Conservation (phyloP, 2,797 vertebrate genomes). For the Intellagama lesueurii region DNA sequence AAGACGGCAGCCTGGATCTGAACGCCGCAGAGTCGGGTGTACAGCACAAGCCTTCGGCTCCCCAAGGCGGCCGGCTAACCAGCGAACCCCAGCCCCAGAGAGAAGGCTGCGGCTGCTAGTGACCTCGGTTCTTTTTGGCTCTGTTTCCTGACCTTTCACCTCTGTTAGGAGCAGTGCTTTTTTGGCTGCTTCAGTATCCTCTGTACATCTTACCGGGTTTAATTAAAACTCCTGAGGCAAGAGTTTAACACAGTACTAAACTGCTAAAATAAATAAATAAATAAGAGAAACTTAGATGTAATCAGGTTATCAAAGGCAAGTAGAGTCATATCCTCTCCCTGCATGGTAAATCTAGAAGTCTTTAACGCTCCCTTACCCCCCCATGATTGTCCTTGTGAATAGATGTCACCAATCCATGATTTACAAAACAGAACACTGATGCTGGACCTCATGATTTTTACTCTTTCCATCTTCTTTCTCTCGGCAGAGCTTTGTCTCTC, state of each 20-base stretch:
- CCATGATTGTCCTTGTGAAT: constrained; percentile 80
- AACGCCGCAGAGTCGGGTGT: constrained; percentile 97
- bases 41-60: constrained; percentile 98
- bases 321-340: constrained; percentile 85
- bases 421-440: constrained; percentile 78
- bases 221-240: constrained; percentile 79
- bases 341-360: constrained; percentile 87
- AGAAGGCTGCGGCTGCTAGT: constrained; percentile 99
- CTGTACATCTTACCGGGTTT: constrained; percentile 85
- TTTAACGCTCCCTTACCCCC: constrained; percentile 60
- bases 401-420: constrained; percentile 79
- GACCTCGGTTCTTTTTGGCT: constrained; percentile 75
- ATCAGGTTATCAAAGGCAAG: constrained; percentile 88
- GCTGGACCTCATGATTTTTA: constrained; percentile 80
- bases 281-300: constrained; percentile 81
- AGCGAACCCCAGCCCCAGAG: constrained; percentile 98
- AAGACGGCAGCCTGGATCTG: constrained; percentile 96
- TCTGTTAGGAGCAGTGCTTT: constrained; percentile 78
- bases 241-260: constrained; percentile 80
- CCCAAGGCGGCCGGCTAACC: constrained; percentile 95
- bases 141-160: constrained; percentile 77
- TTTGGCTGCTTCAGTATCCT: constrained; percentile 80
- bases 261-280: constrained; percentile 70
- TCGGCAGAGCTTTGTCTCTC: constrained; percentile 75
- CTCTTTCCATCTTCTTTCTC: constrained; percentile 39